phyloP scores from a whole-genome alignment of 2,113 vertebrate genomes.

The Calypte anna region DNA sequence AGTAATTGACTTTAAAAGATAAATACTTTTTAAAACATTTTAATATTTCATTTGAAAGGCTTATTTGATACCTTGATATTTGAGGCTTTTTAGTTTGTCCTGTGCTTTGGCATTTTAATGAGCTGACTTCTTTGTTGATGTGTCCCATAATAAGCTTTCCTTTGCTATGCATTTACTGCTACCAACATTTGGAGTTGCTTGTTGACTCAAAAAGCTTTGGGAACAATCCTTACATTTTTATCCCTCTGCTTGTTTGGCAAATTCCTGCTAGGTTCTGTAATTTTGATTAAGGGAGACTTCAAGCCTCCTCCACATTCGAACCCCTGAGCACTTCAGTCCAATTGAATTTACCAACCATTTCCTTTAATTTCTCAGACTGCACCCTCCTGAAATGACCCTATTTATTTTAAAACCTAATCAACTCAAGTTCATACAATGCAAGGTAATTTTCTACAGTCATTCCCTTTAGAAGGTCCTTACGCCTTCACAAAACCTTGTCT shows the following conservation, averaged over 20 bases:
- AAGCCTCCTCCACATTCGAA: slow-evolving; percentile 21
- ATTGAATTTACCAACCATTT: slow-evolving; percentile 11
- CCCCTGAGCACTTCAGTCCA: background rate
- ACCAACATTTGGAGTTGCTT: background rate
- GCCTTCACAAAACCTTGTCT: background rate
- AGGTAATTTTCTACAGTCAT: slow-evolving; percentile 41
- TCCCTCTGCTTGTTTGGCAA: slow-evolving; percentile 26
- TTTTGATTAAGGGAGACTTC: slow-evolving; percentile 26
- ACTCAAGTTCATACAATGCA: background rate
- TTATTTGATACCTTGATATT: background rate
- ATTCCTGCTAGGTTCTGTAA: slow-evolving; percentile 19
- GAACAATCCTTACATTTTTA: slow-evolving; percentile 2
- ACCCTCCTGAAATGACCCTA: background rate
- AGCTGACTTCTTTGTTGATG: background rate
- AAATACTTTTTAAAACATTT: background rate
- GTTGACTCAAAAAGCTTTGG: slow-evolving; percentile 6
- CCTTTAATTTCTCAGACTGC: background rate
- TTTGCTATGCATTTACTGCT: background rate
- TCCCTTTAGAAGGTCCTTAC: background rate
- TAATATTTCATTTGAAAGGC: background rate
- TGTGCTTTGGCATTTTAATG: background rate
- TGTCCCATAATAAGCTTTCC: background rate
- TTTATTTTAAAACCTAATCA: slow-evolving; percentile 38
- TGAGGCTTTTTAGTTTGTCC: background rate
- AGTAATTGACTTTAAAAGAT: background rate